Conservation (phyloP, 2,888 invertebrate species). For the Pyrgus malvae region DNA sequence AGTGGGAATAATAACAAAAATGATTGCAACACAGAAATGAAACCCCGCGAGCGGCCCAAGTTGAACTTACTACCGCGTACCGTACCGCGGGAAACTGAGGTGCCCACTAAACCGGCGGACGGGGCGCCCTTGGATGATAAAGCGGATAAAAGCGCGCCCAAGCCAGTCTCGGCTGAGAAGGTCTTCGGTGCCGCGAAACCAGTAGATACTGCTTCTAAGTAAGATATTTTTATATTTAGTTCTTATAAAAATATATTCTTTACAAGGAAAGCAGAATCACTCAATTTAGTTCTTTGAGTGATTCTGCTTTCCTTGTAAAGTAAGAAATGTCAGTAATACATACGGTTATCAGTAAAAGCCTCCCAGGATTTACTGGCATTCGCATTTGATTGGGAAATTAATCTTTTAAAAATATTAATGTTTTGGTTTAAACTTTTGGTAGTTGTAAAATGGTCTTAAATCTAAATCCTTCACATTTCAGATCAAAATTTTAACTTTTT, state of each 20-base stretch:
- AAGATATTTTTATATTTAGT: constrained; percentile 32
- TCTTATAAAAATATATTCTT: background rate
- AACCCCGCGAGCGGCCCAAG: constrained; percentile 88
- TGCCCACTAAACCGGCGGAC: constrained; percentile 59
- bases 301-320: no score
- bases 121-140: constrained; percentile 50
- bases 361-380: no score
- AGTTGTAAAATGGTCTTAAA: no score
- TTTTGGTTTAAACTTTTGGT: no score
- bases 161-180: constrained; percentile 84
- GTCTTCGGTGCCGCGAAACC: constrained; percentile 98
- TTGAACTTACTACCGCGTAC: constrained; percentile 91
- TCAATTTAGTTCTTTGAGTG: no score
- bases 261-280: no score
- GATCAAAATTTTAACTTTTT: no score
- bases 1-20: background rate
- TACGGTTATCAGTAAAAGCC: no score
- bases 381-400: no score
- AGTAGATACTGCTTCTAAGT: constrained; percentile 94
- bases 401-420: no score
- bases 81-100: constrained; percentile 83
- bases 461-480: no score
- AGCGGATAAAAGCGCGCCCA: constrained; percentile 54
- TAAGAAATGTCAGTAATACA: no score
- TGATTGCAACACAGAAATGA: constrained; percentile 49